Base-by-base conservation (phyloP, 2,888 invertebrate species). In the Sussaba pulchella region DNA sequence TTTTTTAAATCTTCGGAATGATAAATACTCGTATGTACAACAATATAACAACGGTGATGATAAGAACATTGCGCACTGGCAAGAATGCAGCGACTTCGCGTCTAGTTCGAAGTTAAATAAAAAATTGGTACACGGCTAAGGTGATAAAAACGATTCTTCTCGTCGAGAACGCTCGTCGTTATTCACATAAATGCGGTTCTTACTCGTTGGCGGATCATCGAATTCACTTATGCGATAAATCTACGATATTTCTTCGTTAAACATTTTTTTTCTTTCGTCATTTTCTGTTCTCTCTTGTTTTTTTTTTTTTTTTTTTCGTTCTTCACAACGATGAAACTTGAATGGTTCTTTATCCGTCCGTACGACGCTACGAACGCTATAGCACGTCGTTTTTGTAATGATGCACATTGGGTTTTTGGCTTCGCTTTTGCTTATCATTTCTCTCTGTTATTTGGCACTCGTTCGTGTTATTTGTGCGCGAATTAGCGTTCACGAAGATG, bases 221-320 rank as follows among this genome's bases (percentile, higher is more conserved):
- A 70, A 41, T 76, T 66, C 39, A 54, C 61, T 47, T 50, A 54
- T 57, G 31, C 43, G 52, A 59, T 74, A 45, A 61, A 71, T 61
- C 75, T 67, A 63, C 66, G 66, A 61, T 78, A 73, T 73, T 69
- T 83, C 31, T 69, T 79, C 81, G 78, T 79, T 82, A 82, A 80
- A 77, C 57, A 77, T 83, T 81, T 80, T 81, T 84, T 75, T 77
- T 66, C 21, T 81, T n/a, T n/a, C n/a, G n/a, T n/a, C n/a, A n/a
- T n/a, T 81, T 82, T 75, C 61, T 67, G 59, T 59, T 17, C 57
- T 26, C 47, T n/a, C 36, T 39, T 78, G 31, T 19, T 78, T 73
- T 57, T 61, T 66, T 1, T 39, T 71, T n/a, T 63, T 63, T 39
- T 52, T 47, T 21, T 43, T 12, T 71, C 41, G n/a, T n/a, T n/a